Conservation (phyloP, 2,113 vertebrate species). For the Nansenia antarctica region DNA sequence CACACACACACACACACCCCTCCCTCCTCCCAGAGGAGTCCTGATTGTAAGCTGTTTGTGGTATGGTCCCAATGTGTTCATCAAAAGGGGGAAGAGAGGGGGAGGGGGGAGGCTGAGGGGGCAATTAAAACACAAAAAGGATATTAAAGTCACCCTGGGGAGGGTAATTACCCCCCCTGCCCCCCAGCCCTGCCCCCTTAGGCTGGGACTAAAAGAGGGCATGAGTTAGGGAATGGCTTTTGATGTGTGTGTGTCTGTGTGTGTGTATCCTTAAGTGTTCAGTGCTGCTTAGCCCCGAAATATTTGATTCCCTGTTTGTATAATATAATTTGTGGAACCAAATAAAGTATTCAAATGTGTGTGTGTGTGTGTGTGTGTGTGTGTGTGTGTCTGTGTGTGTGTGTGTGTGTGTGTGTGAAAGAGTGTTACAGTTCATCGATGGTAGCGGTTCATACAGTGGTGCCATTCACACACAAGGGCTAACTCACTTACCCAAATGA, state of each 20-base stretch:
- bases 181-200: conserved; percentile 52
- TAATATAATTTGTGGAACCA: too few species aligned
- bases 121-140: conserved; percentile 80
- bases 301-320: too few species aligned
- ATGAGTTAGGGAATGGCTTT: too few species aligned
- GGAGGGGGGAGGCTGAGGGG: too few species aligned
- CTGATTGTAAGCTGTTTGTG: conserved; percentile 66
- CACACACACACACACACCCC: conserved; percentile 3
- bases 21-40: conserved; percentile 19
- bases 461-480: conserved; percentile 46
- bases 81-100: conserved; percentile 62
- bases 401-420: too few species aligned
- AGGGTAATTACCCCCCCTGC: conserved; percentile 73
- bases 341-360: too few species aligned
- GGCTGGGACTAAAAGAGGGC: conserved; percentile 42
- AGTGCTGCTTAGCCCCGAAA: too few species aligned
- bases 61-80: conserved; percentile 73
- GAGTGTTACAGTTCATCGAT: conserved; percentile 64
- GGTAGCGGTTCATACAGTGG: conserved; percentile 59
- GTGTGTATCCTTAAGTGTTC: too few species aligned
- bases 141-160: conserved; percentile 74
- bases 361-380: too few species aligned
- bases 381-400: too few species aligned
- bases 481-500: conserved; percentile 46
- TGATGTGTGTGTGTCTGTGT: too few species aligned